Conservation (phyloP, 37 sponge, comb jelly and placozoan species). For the Theonella swinhoei region DNA sequence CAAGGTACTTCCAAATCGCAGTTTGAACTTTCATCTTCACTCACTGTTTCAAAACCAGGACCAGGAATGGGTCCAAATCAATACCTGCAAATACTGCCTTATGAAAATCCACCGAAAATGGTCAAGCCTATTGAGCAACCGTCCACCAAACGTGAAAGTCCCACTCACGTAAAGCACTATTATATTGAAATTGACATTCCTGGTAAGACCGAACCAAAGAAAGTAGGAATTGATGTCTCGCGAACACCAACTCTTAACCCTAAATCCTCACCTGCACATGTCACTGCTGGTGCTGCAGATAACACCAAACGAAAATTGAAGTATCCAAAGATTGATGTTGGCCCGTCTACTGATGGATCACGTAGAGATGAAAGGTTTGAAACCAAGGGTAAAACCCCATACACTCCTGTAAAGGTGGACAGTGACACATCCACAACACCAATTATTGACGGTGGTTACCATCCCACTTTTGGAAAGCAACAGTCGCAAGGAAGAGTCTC, state of each 20-base stretch:
- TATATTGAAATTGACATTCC: not conserved
- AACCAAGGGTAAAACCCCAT: not conserved
- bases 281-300: not conserved
- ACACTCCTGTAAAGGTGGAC: not conserved
- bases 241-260: not conserved
- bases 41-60: not conserved
- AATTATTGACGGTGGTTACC: not conserved
- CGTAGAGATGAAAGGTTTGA: not conserved
- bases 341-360: not conserved
- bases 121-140: no score
- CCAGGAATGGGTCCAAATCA: not conserved
- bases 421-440: not conserved
- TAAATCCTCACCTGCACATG: not conserved
- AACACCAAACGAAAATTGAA: not conserved
- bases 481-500: not conserved
- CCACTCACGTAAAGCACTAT: not conserved
- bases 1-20: not conserved
- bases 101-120: not conserved
- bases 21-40: not conserved
- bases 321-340: not conserved
- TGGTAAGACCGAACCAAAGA: not conserved
- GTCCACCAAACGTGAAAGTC: not conserved
- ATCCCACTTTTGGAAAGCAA: not conserved
- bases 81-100: constrained; percentile 31
- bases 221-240: not conserved